These are phyloP conservation scores for Pelodiscus sinensis DNA, from an alignment of 2,113 vertebrate genomes.

Conservation along the genomic window DNA sequence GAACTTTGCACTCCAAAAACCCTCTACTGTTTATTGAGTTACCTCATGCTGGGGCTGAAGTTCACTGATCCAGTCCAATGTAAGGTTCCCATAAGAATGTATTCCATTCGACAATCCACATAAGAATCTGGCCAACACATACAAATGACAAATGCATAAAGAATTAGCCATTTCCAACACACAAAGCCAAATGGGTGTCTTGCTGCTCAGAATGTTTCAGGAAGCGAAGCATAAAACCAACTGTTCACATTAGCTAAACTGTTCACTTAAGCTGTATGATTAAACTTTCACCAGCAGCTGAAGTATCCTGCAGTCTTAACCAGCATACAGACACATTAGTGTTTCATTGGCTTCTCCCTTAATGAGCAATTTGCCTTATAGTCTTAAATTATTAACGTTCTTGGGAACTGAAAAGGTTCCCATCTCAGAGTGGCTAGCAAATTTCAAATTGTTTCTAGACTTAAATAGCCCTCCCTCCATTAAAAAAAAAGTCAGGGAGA, in stretches of 20 bases:
- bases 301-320: slow-evolving; percentile 26
- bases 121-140: background rate
- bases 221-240: background rate
- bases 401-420: background rate
- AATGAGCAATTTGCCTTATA: background rate
- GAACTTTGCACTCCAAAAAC: fast-evolving
- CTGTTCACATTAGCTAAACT: slow-evolving; percentile 18
- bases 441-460: background rate
- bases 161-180: background rate
- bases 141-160: background rate
- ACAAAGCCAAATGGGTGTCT: background rate
- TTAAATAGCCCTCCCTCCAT: background rate
- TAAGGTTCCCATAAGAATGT: background rate
- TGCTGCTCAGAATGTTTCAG: background rate
- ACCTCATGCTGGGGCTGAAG: background rate
- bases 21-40: background rate
- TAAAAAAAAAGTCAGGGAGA: background rate
- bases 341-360: background rate
- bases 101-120: background rate
- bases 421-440: background rate
- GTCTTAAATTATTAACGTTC: background rate
- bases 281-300: slow-evolving; percentile 29
- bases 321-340: background rate
- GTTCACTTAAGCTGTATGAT: slow-evolving; percentile 32
- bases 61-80: background rate